Base-by-base conservation (phyloP, 2,888 invertebrate species). In the Arenicola marina region DNA sequence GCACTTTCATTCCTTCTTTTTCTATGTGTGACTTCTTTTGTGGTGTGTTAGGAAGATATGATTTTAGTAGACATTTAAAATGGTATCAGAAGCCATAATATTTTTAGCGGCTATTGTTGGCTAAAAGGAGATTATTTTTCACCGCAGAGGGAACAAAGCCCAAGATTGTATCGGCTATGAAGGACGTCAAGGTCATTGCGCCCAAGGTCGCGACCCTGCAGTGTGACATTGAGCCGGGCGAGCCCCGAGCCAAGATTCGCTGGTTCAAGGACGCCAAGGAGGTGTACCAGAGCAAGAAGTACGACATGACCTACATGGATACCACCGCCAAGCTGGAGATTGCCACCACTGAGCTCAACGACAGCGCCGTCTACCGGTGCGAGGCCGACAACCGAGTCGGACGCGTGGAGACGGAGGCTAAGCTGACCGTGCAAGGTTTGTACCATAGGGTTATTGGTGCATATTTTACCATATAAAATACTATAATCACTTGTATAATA, bases 241-340 rank as follows among this genome's bases (percentile, higher is more conserved):
- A 71, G 24, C 74, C 74, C 2, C 45, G 34, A 24, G 61, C 73
- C 33, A 66, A 61, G 21, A 56, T 73, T 43, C 58, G 59, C 21
- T 74, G 74, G 74, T 74, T 62, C 64, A 67, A 69, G 53, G 65
- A 65, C 29, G 56, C 44, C 53, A 62, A 60, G 44, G 68, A 68
- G 60, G 38, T 70, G 29, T 53, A 69, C 38, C 34, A 68, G 32
- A 73, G 76, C 53, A 74, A 76, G 32, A 90, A 96, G 60, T 92
- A 95, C 85, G 91, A 91, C 75, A 93, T 97, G 79, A 91, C 92
- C 84, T 89, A 90, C 66, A 95, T 97, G 78, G 95, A 93, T 7
- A 84, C 94, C 72, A 84, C 82, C 0, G 90, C 68, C 15, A 32
- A 48, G 18, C 64, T 72, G n/a, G 61, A 55, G 28, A 91, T 95